Evolutionary conservation across 2,888 invertebrate species (phyloP), one percentile per base, ranked within the genome.

Genomic region (Lordiphosa fenestrarum): DNA sequence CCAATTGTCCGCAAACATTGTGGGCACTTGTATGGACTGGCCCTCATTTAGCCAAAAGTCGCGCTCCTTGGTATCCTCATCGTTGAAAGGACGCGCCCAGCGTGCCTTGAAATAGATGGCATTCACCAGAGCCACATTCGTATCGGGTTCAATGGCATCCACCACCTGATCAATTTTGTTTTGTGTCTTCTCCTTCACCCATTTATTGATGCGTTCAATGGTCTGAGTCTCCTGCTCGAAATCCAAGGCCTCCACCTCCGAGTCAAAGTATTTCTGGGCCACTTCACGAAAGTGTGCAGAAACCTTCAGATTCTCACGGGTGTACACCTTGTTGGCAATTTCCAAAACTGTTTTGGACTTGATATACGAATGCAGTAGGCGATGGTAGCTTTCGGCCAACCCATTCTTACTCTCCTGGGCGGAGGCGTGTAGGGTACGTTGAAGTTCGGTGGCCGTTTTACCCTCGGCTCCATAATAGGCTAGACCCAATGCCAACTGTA

Each of bases 61-160:
- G 53, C 91, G 91, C 0, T 92, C 91, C 13, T 67, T 76, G 0
- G 96, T 97, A 7, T 78, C 52, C 0, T 85, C 83, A 4, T 91
- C 86, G 48, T 94, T 86, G 86, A 97, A 98, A 74, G 93, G 91
- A 25, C 91, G 88, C 33, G 91, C 90, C 97, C 97, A 97, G 41
- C 92, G 91, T 3, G 95, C 95, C 90, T 96, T 96, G 90, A 97
- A 97, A 88, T 96, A 96, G 33, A 97, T 92, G 6, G 96, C 96
- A 87, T 96, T 97, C 2, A 96, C 92, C 5, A 97, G 91, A 2
- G 96, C 94, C 66, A 96, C 88, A 50, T 93, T 91, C 1, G 95
- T 95, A n/a, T 90, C 84, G 0, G 71, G 52, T 76, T 90, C 86
- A 3, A 96, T 83, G 82, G 90, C 90, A 67, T 91, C 92, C 52